Evolutionary conservation across 2,888 invertebrate species (phyloP), one percentile per base, ranked within the genome.

Genomic region (Dascillus cervinus): DNA sequence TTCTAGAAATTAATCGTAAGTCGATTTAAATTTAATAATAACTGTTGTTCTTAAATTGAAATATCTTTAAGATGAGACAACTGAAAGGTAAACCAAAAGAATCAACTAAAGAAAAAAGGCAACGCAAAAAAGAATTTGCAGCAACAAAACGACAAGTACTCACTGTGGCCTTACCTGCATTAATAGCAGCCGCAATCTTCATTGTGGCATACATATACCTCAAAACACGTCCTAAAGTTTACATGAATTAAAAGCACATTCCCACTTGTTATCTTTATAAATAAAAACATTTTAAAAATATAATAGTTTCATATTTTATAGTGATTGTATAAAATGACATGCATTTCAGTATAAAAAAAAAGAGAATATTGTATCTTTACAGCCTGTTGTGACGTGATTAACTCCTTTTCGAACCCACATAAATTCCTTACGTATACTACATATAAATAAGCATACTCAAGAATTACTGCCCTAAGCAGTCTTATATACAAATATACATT

Each of bases 61-160:
- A 21, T 6, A 4, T 3, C 3, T 3, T 10, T 36, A 70, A 50
- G 44, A 88, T 88, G 87, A 75, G 84, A 45, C 84, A 85, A 58
- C 65, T 84, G 21, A 87, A 85, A 56, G 86, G 86, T 27, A 79
- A 78, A 57, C 77, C 78, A 24, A 89, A 88, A 66, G 87, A 89
- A 67, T 82, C 82, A 1, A 80, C 81, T 6, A 81, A 79, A 58
- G 88, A 89, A 62, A 86, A 84, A 58, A 80, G 82, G 51, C 85
- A 88, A 54, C 76, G 90, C 17, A 86, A 83, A 65, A 79, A 83
- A 63, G 89, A 89, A 45, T 89, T 87, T 53, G 70, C 80, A 4
- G 80, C 82, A 60, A 81, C 78, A 56, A 81, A 86, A 51, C 79
- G 79, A 55, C 80, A 84, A 43, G 72, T 84, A n/a, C 78, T 79